phyloP scores from a whole-genome alignment of 1,140 invertebrate species.

The Caerostris darwini region DNA sequence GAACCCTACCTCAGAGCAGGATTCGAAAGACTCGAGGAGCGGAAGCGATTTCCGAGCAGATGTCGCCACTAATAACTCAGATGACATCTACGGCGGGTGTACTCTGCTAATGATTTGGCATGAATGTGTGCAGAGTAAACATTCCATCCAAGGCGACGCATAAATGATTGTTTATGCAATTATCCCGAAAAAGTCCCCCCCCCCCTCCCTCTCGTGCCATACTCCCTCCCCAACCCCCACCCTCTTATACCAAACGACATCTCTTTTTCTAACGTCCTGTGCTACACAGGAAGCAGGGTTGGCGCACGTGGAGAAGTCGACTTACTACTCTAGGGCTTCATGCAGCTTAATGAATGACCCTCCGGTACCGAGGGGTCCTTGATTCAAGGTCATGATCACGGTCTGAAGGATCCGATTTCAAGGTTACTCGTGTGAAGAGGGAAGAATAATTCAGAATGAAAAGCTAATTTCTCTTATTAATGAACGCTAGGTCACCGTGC shows the following conservation, averaged over 20 bases:
- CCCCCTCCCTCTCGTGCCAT: neutral
- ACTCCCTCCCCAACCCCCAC: neutral
- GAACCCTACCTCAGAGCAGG: too few species aligned
- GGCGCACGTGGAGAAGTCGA: neutral
- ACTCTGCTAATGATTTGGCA: neutral
- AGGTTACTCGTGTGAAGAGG: neutral
- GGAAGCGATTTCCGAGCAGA: neutral
- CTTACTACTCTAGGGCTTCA: neutral
- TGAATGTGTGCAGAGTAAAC: neutral
- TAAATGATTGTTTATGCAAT: neutral
- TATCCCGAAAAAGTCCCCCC: neutral
- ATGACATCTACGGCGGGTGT: neutral
- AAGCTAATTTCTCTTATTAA: too few species aligned
- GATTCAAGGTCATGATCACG: neutral
- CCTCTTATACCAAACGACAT: neutral
- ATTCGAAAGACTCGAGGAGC: neutral
- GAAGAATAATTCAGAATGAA: too few species aligned
- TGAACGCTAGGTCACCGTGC: too few species aligned
- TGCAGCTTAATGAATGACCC: neutral
- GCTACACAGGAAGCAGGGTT: neutral
- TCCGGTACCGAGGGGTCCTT: neutral
- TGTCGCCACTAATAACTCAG: neutral
- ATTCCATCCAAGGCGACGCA: neutral
- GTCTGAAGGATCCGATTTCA: neutral
- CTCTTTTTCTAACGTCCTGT: slow-evolving; percentile 14